These are phyloP conservation scores for Apis cerana DNA, from an alignment of 1,140 invertebrate species.

Conservation along the genomic window DNA sequence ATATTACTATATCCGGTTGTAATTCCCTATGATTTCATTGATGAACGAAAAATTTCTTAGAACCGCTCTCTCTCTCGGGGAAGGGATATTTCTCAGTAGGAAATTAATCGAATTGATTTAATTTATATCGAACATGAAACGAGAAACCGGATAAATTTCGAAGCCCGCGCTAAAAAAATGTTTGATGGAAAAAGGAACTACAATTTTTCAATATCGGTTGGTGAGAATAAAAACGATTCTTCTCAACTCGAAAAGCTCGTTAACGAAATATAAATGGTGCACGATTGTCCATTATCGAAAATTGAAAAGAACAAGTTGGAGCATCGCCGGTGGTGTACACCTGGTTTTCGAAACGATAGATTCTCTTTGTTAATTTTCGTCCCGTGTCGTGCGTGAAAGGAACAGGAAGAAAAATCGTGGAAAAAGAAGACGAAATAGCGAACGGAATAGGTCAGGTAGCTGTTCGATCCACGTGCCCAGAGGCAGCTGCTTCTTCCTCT, in stretches of 20 bases:
- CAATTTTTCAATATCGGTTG: no score
- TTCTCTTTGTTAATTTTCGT: conserved; percentile 9
- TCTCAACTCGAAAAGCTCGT: no score
- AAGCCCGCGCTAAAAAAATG: no score
- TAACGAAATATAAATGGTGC: background rate
- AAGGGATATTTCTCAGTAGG: background rate
- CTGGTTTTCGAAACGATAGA: background rate
- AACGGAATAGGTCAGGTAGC: conserved; percentile 58
- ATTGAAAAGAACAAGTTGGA: background rate
- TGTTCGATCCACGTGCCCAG: conserved; percentile 59
- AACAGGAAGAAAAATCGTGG: conserved; percentile 1
- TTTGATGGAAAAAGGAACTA: background rate
- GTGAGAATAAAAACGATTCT: no score
- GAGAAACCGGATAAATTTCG: no score
- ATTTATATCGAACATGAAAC: background rate
- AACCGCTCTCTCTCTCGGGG: background rate
- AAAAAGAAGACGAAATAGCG: conserved; percentile 13
- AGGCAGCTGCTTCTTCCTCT: conserved; percentile 63
- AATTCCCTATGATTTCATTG: conserved; percentile 40
- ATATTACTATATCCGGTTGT: conserved; percentile 69
- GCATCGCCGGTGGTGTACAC: background rate
- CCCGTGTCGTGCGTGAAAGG: background rate
- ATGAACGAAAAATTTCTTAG: conserved; percentile 9
- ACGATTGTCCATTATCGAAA: background rate
- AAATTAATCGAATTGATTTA: background rate